phyloP scores from a whole-genome alignment of 2,888 invertebrate genomes.

The Hemicrepidius hirtus region DNA sequence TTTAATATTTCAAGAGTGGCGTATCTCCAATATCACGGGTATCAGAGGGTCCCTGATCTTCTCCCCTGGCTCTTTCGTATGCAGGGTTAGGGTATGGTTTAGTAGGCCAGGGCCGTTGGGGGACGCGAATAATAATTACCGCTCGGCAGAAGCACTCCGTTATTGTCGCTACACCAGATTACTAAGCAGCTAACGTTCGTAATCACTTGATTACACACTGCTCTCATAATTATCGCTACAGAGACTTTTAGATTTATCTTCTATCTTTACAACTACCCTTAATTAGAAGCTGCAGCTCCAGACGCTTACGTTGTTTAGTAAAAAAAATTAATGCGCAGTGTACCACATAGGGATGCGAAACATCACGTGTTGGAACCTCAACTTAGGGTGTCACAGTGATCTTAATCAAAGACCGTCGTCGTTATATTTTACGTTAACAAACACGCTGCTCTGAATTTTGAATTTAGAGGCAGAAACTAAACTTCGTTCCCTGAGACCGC shows the following conservation, averaged over 20 bases:
- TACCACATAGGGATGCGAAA: too few relatives aligned
- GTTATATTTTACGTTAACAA: too few relatives aligned
- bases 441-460: too few relatives aligned
- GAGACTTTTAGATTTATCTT: conserved; percentile 25
- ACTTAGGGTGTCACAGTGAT: too few relatives aligned
- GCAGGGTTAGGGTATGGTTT: conserved; percentile 29
- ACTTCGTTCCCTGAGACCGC: too few relatives aligned
- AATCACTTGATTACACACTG: conserved; percentile 27
- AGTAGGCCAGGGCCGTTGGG: conserved; percentile 25
- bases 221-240: conserved; percentile 26
- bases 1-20: conserved; percentile 23
- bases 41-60: not conserved
- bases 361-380: too few relatives aligned
- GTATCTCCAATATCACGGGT: conserved; percentile 13
- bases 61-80: conserved; percentile 6
- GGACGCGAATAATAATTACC: conserved; percentile 23
- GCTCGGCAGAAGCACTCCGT: conserved; percentile 21
- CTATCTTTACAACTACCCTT: not conserved
- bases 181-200: conserved; percentile 29
- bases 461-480: too few relatives aligned
- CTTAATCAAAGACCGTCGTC: too few relatives aligned
- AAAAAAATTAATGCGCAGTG: too few relatives aligned
- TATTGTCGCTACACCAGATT: conserved; percentile 29
- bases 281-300: too few relatives aligned
- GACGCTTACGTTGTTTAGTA: too few relatives aligned